Base-by-base conservation (phyloP, 2,888 invertebrate genomes). In the Loripinus fragilis region DNA sequence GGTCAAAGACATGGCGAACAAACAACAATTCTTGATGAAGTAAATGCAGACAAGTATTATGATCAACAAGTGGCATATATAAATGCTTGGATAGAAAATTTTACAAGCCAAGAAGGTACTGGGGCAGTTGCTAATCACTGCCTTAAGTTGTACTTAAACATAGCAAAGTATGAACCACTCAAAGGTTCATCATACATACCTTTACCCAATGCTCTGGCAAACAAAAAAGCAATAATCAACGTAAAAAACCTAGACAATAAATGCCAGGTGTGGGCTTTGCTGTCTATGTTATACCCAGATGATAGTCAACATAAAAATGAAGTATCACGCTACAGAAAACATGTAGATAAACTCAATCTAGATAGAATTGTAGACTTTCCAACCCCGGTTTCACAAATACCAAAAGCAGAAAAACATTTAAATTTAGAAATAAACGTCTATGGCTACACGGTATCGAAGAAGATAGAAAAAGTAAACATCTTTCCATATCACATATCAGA, bases 131-230 rank as follows among this genome's bases (percentile, higher is more conserved):
- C 73, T 70, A 73, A 73, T 52, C 73, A 73, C 50, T 77, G 77
- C 25, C 65, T 76, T 23, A 76, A n/a, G 64, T 41, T 76, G 8
- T 76, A 76, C 38, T 35, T 72, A 38, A 76, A 72, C 64, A 72
- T 72, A 12, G 76, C 68, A 76, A 76, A 68, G 41, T 76, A 76
- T 30, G 76, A 71, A 76, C 76, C 71, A 76, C 25, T 71, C 20
- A 76, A 76, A 73, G 73, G 76, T 60, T 78, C 74, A 55, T 78
- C 78, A 74, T 78, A 74, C 50, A 70, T 70, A 52, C 66, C 78
- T 30, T 33, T 78, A 41, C 74, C 73, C 64, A 65, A 78, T 10
- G 70, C 65, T 25, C 15, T 73, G 2, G 73, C 73, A 17, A 78
- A 74, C 25, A 78, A 78, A 25, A 78, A 78, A 45, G 78, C 78